phyloP scores from a whole-genome alignment of 2,797 vertebrate genomes.

The Dipus sagitta region DNA sequence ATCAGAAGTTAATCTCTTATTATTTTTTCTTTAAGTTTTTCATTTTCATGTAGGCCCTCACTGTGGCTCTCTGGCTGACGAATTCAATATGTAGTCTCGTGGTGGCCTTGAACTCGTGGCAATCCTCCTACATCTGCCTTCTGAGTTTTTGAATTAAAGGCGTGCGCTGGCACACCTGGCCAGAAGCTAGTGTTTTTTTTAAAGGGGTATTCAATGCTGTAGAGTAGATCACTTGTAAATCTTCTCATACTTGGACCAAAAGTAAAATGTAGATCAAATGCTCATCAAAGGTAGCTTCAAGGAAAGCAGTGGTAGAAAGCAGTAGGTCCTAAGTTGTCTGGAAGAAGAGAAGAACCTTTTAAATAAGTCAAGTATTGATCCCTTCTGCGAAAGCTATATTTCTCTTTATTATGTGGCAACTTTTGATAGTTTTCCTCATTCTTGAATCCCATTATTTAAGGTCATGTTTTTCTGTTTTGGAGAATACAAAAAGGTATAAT shows the following conservation, averaged over 20 bases:
- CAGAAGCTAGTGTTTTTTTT: no score
- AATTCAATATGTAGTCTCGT: no score
- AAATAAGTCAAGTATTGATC: background rate
- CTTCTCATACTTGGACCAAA: background rate
- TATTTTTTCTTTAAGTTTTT: no score
- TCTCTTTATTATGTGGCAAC: background rate
- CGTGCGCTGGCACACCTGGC: background rate
- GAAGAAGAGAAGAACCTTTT: background rate
- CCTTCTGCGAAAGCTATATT: background rate
- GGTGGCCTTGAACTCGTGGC: no score
- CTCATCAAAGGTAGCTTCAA: background rate
- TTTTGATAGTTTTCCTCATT: background rate
- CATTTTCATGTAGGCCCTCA: no score
- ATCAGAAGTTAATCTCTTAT: no score
- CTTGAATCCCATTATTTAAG: background rate
- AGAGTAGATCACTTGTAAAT: background rate
- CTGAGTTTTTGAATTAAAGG: no score
- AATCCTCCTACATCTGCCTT: no score
- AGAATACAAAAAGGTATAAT: background rate
- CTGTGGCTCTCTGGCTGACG: no score
- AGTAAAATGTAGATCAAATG: conserved; percentile 19
- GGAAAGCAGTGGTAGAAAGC: background rate
- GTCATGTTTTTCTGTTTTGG: background rate
- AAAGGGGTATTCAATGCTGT: background rate
- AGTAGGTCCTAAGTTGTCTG: background rate